phyloP scores from a whole-genome alignment of 2,113 vertebrate species.

The Ranitomeya variabilis region DNA sequence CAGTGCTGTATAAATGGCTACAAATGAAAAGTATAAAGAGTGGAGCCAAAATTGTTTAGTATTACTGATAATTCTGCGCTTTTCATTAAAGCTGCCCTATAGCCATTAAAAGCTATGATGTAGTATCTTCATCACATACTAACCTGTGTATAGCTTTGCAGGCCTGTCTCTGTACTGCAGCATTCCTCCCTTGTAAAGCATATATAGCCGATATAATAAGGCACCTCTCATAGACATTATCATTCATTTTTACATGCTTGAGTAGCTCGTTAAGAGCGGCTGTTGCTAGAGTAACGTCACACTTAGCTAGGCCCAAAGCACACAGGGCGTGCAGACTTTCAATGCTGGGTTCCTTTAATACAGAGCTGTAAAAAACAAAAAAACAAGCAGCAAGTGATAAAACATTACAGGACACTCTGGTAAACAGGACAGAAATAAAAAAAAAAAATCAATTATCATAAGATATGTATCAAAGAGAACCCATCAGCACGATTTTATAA shows the following conservation, averaged over 20 bases:
- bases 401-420: neutral
- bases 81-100: too few species aligned
- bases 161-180: constrained; percentile 79
- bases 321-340: constrained; percentile 91
- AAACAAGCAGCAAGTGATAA: neutral
- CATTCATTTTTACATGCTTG: constrained; percentile 72
- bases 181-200: constrained; percentile 82
- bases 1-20: too few species aligned
- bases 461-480: too few species aligned
- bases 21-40: too few species aligned
- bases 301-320: constrained; percentile 83
- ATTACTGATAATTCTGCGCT: too few species aligned
- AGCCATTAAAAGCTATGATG: too few species aligned
- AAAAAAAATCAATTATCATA: neutral
- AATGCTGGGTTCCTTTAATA: constrained; percentile 83
- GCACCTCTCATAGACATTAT: constrained; percentile 76
- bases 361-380: constrained; percentile 75
- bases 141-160: constrained; percentile 90
- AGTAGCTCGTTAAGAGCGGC: constrained; percentile 89
- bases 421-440: neutral
- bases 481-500: too few species aligned
- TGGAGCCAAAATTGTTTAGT: too few species aligned
- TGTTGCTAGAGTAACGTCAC: constrained; percentile 83
- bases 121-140: neutral
- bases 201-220: constrained; percentile 83